These are phyloP conservation scores for Microplitis deprimator DNA, from an alignment of 2,888 invertebrate species.

Conservation along the genomic window DNA sequence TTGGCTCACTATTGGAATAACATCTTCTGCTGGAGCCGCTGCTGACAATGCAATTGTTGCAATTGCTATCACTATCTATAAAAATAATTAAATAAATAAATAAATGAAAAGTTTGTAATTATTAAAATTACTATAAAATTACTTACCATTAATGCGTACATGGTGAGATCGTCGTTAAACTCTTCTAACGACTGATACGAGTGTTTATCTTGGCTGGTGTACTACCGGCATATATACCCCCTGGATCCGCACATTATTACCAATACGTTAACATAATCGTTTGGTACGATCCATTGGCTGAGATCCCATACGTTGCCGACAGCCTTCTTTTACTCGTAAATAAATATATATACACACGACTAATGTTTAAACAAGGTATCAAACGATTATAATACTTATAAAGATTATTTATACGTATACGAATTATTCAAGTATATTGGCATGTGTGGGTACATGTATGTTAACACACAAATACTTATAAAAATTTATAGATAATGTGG, in stretches of 20 bases:
- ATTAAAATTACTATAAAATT: neutral
- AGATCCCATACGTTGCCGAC: slow-evolving; percentile 7
- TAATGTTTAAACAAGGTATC: slow-evolving; percentile 42
- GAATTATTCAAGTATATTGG: neutral
- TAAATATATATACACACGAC: neutral
- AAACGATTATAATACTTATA: slow-evolving; percentile 25
- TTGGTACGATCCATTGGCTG: slow-evolving; percentile 22
- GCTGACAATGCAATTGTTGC: slow-evolving; percentile 42
- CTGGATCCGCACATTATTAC: slow-evolving; percentile 57
- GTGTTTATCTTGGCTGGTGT: slow-evolving; percentile 63
- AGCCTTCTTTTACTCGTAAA: slow-evolving; percentile 7
- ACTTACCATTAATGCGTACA: slow-evolving; percentile 65
- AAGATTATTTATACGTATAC: slow-evolving; percentile 10
- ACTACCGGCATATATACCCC: slow-evolving; percentile 62
- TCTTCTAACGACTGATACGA: slow-evolving; percentile 58
- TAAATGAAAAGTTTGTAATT: neutral
- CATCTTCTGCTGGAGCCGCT: slow-evolving; percentile 56
- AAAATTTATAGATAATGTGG: slow-evolving; percentile 10
- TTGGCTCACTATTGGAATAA: slow-evolving; percentile 64
- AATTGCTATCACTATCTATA: slow-evolving; percentile 57
- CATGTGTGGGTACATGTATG: neutral
- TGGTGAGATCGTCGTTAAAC: slow-evolving; percentile 61
- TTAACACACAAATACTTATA: slow-evolving; percentile 4
- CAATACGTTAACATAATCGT: slow-evolving; percentile 42
- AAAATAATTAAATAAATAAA: neutral